Base-by-base conservation (phyloP, 1,140 invertebrate genomes). In the Mamestra configurata region DNA sequence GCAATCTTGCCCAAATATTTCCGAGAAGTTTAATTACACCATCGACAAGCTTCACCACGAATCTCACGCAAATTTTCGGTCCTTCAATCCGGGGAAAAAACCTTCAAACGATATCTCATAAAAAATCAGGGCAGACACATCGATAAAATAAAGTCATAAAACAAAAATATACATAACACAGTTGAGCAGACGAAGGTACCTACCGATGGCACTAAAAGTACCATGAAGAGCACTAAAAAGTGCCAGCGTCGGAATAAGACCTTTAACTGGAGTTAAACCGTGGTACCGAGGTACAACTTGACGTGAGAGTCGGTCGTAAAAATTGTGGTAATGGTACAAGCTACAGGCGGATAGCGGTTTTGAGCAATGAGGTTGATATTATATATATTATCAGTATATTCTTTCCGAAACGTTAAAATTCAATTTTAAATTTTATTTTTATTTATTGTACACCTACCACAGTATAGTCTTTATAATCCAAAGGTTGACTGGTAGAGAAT, bases 211-310 rank as follows among this genome's bases (percentile, higher is more conserved):
- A 70, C 66, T 27, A 70, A 68, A 46, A 49, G 66, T 70, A 49
- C 22, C 40, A 40, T 70, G 11, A 76, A 76, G 20, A 61, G 57
- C 57, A 76, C 55, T 76, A 76, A 76, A 76, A 76, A 55, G 72
- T 76, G 55, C n/a, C 72, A 24, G 22, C 20, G 15, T 49, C 66
- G 66, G 49, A 70, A 70, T 31, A 15, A 57, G 55, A 61, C 53
- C 72, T 76, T 24, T 61, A 76, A 76, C 55, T 61, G 40, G 40
- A 59, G 72, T 76, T 76, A 61, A 76, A 61, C 55, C 66, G 40
- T 70, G 72, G 72, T 76, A 76, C 72, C 72, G 43, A 76, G 72
- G 72, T 76, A 20, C 8, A 76, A 76, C 35, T 76, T 76, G 55
- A 76, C 55, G 72, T 76, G 72, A 61, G 37, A 15, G 15, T 13